phyloP scores from a whole-genome alignment of 2,888 invertebrate species.

The Ditula angustiorana region DNA sequence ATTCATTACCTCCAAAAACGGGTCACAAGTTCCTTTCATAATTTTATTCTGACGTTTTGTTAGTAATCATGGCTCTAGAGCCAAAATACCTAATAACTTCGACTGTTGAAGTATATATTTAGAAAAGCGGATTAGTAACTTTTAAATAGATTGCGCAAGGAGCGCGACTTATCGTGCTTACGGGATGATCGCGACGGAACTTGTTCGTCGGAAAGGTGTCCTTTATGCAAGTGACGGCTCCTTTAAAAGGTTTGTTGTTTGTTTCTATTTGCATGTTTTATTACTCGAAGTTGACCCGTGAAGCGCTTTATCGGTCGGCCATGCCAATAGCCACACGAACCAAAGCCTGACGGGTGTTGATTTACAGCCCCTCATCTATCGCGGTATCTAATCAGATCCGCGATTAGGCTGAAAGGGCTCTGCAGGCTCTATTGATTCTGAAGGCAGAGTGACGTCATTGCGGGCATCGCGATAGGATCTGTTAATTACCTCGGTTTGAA shows the following conservation, averaged over 20 bases:
- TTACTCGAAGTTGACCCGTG: neutral
- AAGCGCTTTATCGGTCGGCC: neutral
- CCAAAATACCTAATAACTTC: too few relatives aligned
- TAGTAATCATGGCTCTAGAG: too few relatives aligned
- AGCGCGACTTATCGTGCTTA: neutral
- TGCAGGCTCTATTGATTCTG: neutral
- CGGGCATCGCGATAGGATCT: neutral
- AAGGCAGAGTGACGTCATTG: neutral
- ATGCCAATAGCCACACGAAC: neutral
- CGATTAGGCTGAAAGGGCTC: conserved; percentile 8
- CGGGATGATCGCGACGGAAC: too few relatives aligned
- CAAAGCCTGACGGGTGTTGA: neutral
- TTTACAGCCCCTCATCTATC: neutral
- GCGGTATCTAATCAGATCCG: neutral
- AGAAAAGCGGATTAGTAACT: neutral
- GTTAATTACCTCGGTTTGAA: neutral
- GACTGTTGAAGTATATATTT: neutral
- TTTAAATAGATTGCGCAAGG: neutral
- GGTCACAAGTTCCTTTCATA: too few relatives aligned
- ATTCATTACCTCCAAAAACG: too few relatives aligned
- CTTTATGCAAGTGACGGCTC: neutral
- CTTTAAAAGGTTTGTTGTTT: neutral
- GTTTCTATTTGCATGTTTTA: neutral
- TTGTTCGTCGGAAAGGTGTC: neutral
- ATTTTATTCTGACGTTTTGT: too few relatives aligned